Percentiles rank a stretch among this genome's conserved stretches.
Conservation (phyloP, 2,113 vertebrate genomes). For the Planiliza haematocheilus region DNA sequence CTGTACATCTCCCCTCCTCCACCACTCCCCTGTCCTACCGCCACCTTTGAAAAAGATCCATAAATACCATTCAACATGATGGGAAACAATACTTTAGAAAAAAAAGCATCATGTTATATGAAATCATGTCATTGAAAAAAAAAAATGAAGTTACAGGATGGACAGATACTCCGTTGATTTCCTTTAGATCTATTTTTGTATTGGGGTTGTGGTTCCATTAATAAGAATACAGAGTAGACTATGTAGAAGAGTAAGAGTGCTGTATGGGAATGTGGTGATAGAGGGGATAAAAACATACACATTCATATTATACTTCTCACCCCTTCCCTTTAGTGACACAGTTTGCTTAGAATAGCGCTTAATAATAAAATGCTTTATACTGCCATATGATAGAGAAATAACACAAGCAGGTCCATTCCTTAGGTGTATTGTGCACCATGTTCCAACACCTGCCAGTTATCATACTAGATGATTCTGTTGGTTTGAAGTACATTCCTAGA, state of each 20-base stretch:
- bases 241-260: constrained; percentile 51
- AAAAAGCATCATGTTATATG: constrained; percentile 63
- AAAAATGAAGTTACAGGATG: constrained; percentile 70
- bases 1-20: constrained; percentile 39
- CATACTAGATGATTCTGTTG: constrained; percentile 74
- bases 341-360: constrained; percentile 81
- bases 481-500: constrained; percentile 83
- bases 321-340: constrained; percentile 78
- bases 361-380: constrained; percentile 84
- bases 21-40: constrained; percentile 21
- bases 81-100: constrained; percentile 66
- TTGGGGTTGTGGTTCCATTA: constrained; percentile 78
- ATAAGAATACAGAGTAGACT: constrained; percentile 71
- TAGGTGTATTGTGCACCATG: constrained; percentile 78
- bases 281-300: constrained; percentile 63
- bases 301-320: constrained; percentile 71
- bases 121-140: constrained; percentile 74
- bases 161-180: constrained; percentile 80
- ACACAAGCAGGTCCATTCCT: constrained; percentile 84
- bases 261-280: constrained; percentile 54
- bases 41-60: constrained; percentile 69
- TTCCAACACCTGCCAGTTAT: constrained; percentile 79
- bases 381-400: constrained; percentile 82
- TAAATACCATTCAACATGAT: constrained; percentile 70
- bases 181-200: constrained; percentile 85